Evolutionary conservation across 2,113 vertebrate species (phyloP), one percentile per base, ranked within the genome.

Genomic region (Origma solitaria): DNA sequence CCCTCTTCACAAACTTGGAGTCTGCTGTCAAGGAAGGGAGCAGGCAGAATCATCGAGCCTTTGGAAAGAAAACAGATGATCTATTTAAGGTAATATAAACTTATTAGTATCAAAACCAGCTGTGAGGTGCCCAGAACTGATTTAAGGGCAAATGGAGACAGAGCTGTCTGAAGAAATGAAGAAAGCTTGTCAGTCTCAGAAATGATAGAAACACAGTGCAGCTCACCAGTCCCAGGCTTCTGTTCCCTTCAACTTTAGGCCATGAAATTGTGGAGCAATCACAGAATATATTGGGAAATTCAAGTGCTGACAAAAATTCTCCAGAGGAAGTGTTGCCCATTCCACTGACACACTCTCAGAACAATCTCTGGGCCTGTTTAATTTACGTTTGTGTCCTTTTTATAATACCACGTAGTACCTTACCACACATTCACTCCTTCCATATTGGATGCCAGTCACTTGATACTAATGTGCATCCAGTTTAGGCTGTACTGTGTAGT

Each of bases 1-100:
- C 97, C 20, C 92, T 98, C n/a, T 99, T 98, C 90, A 96, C 98
- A 19, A 93, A 98, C 69, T 95, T 99, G 79, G 98, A 99, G 65
- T 85, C 18, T 6, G 98, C 98, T 3, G 96, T 99, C 54, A 97
- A 47, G 70, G 98, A 98, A 57, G 99, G 99, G 21, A 86, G 76
- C 38, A 95, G 88, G 89, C 98, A 98, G 87, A 96, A 96, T 22
- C 97, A 97, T 65, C 86, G 23, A 64, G 96, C 95, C 15, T 95
- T 96, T 64, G 97, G 97, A 77, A 97, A 95, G 70, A 97, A 92
- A 82, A 44, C 84, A 3, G 95, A 96, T 4, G 95, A 97, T 58
- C 30, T 95, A 14, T 96, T 96, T 94, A 97, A 98, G 98, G 99
- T 99, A 96, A 49, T 25, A 11, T 4, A 58, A 91, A 50, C 14